Conservation (phyloP, 2,113 vertebrate genomes). For the Odocoileus hemionus region DNA sequence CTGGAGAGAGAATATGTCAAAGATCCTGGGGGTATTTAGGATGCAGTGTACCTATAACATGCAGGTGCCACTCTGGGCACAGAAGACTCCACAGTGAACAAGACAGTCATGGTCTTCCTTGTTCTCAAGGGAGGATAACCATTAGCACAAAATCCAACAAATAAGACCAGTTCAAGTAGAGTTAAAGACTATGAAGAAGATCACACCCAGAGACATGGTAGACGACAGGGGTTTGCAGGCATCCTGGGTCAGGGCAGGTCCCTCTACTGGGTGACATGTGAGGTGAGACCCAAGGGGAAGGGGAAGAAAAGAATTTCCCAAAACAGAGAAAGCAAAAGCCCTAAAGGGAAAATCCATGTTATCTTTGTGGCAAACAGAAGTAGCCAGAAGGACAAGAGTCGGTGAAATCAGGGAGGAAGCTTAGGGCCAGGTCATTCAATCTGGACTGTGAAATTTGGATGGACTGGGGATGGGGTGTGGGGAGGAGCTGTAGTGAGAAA, state of each 20-base stretch:
- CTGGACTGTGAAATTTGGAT: background rate
- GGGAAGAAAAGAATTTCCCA: background rate
- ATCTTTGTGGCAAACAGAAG: background rate
- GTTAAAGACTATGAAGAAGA: background rate
- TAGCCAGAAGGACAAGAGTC: background rate
- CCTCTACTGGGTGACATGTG: background rate
- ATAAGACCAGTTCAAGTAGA: background rate
- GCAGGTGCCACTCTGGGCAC: too few relatives aligned
- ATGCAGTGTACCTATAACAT: accelerated
- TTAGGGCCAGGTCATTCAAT: too few relatives aligned
- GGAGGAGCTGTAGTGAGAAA: background rate
- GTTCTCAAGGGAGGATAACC: background rate
- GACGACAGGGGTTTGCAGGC: too few relatives aligned
- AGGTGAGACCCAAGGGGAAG: background rate
- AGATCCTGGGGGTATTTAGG: background rate
- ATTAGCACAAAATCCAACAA: background rate
- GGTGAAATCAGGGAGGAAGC: background rate
- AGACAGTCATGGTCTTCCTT: background rate
- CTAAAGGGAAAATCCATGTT: background rate
- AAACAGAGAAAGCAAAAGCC: background rate
- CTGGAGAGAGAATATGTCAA: background rate
- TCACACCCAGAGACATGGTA: background rate
- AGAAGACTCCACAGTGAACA: background rate
- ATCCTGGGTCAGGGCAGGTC: background rate
- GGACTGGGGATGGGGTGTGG: accelerated